A percentile compares a stretch with the other conserved stretches of the same genome.
phyloP scores from a whole-genome alignment of 2,888 invertebrate species.

The Terebella lapidaria region DNA sequence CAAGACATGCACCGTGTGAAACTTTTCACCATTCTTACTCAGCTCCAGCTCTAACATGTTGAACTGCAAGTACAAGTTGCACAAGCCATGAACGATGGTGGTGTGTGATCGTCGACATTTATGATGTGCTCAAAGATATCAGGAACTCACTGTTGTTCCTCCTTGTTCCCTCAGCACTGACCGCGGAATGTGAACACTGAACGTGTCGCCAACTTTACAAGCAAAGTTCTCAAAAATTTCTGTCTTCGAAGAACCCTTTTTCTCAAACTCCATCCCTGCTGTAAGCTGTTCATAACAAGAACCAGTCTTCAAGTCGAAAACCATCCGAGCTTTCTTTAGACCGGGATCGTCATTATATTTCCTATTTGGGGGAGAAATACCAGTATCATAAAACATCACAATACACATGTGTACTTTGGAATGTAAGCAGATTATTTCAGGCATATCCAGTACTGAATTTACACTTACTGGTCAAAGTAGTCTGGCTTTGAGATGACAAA shows the following conservation, averaged over 20 bases:
- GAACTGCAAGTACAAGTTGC: background rate
- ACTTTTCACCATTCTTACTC: background rate
- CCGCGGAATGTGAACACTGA: background rate
- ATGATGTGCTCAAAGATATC: too few species aligned
- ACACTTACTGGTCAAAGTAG: background rate
- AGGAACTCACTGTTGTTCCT: too few species aligned
- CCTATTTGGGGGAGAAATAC: too few species aligned
- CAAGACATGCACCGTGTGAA: background rate
- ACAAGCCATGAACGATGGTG: too few species aligned
- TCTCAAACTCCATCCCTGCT: background rate
- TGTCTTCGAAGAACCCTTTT: background rate
- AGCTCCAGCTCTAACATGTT: background rate
- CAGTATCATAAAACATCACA: too few species aligned
- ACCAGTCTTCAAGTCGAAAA: background rate
- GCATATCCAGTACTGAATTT: too few species aligned
- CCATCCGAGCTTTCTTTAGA: background rate
- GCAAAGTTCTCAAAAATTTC: background rate
- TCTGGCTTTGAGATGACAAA: background rate
- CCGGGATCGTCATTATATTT: background rate
- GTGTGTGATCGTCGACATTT: too few species aligned
- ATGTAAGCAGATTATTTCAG: too few species aligned
- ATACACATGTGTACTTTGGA: too few species aligned
- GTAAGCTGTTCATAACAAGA: too few species aligned
- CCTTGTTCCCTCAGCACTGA: too few species aligned
- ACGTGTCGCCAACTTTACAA: background rate